Conservation (phyloP, 2,113 vertebrate species). For the Cacatua alba region DNA sequence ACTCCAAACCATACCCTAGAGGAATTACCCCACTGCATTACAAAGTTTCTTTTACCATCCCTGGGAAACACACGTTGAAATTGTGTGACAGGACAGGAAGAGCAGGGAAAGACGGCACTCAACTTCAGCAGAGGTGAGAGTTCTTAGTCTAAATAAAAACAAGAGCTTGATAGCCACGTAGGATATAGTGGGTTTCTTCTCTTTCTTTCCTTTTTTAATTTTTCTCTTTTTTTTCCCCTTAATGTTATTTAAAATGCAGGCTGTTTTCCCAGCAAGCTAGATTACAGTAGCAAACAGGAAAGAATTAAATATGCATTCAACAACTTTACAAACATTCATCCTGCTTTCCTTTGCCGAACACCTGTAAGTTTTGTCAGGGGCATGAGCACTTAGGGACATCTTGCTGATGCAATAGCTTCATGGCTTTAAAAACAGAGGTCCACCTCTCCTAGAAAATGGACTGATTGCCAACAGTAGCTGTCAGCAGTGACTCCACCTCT, state of each 20-base stretch:
- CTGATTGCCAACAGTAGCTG: constrained; percentile 14
- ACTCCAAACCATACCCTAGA: background rate
- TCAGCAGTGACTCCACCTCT: background rate
- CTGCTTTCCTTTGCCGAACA: constrained; percentile 40
- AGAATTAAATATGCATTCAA: constrained; percentile 33
- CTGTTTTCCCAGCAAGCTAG: background rate
- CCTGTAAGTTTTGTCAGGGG: constrained; percentile 36
- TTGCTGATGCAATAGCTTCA: constrained; percentile 41
- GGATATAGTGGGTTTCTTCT: background rate
- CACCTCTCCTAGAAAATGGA: background rate
- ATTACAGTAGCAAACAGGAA: constrained; percentile 25
- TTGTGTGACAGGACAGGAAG: background rate
- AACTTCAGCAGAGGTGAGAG: background rate
- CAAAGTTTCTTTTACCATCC: background rate
- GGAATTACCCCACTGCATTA: background rate
- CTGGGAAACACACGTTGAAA: background rate
- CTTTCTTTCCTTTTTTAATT: background rate
- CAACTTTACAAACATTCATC: constrained; percentile 23
- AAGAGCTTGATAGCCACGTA: background rate
- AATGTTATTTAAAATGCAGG: background rate
- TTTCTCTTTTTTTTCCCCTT: background rate
- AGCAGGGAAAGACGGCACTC: background rate
- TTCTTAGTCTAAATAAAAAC: background rate
- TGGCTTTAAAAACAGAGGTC: constrained; percentile 51
- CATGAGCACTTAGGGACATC: constrained; percentile 7